phyloP scores from a whole-genome alignment of 1,140 invertebrate genomes.

The Papilio helenus region DNA sequence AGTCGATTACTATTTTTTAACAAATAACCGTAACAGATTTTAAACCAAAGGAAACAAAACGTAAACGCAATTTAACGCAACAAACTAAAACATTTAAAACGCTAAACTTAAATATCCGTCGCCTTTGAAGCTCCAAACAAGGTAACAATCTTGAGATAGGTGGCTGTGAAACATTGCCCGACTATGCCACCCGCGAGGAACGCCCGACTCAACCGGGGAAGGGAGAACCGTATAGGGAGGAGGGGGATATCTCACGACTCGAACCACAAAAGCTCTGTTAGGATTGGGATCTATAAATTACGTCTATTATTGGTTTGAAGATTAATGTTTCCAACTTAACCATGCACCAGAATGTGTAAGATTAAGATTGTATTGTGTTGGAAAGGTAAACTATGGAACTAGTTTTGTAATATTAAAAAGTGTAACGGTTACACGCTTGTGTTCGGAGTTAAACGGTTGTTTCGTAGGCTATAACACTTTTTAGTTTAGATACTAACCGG shows the following conservation, averaged over 20 bases:
- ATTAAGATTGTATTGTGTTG: constrained; percentile 31
- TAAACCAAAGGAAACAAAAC: too few relatives aligned
- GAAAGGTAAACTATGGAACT: neutral
- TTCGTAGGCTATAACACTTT: too few relatives aligned
- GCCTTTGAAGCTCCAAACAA: neutral
- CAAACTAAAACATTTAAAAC: neutral
- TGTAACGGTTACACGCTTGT: neutral
- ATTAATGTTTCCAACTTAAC: constrained; percentile 34
- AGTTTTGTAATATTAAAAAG: constrained; percentile 4
- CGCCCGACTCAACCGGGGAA: neutral
- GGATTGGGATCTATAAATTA: constrained; percentile 38
- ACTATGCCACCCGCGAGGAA: constrained; percentile 26
- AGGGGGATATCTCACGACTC: constrained; percentile 18
- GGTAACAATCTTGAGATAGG: constrained; percentile 2
- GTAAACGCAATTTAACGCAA: neutral
- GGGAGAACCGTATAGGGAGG: neutral
- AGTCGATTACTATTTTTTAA: too few relatives aligned
- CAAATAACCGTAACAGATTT: too few relatives aligned
- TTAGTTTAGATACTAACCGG: too few relatives aligned
- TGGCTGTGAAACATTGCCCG: constrained; percentile 11
- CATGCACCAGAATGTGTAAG: constrained; percentile 29
- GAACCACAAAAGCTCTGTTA: constrained; percentile 37
- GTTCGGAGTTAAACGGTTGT: neutral
- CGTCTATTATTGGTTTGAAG: constrained; percentile 33
- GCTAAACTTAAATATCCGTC: neutral